Conservation (phyloP, 2,888 invertebrate species). For the Strigamia transsilvanica region DNA sequence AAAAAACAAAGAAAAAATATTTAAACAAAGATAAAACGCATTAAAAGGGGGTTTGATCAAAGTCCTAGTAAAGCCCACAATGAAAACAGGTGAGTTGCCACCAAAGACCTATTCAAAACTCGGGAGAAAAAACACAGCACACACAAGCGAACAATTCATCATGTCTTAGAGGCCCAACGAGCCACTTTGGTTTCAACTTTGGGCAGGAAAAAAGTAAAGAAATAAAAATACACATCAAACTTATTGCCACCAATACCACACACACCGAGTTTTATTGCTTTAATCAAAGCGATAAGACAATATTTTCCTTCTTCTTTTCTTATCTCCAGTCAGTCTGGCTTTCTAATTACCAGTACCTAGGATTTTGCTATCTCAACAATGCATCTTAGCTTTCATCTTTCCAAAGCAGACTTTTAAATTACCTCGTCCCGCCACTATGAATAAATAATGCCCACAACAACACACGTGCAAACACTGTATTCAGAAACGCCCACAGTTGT, state of each 20-base stretch:
- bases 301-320: too few species aligned
- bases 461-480: conserved; percentile 6
- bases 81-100: conserved; percentile 19
- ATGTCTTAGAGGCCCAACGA: conserved; percentile 43
- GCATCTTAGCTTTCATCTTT: background rate
- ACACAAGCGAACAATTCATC: conserved; percentile 31
- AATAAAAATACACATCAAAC: conserved; percentile 16
- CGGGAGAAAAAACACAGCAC: background rate
- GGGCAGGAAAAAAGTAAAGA: background rate
- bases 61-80: conserved; percentile 6
- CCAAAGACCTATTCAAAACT: conserved; percentile 7
- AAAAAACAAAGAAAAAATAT: conserved; percentile 2
- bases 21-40: conserved; percentile 21
- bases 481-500: background rate
- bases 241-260: conserved; percentile 11
- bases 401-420: conserved; percentile 7
- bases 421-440: background rate
- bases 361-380: background rate
- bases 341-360: too few species aligned
- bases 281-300: too few species aligned
- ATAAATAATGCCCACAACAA: conserved; percentile 11
- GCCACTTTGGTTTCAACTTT: conserved; percentile 26
- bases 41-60: background rate
- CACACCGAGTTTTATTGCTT: too few species aligned
- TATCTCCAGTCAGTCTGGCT: too few species aligned